Percentiles rank a stretch among this genome's conserved stretches.
Evolutionary conservation across 1,140 invertebrate species (phyloP).

Genomic region (Pygmarrhopalites habei): DNA sequence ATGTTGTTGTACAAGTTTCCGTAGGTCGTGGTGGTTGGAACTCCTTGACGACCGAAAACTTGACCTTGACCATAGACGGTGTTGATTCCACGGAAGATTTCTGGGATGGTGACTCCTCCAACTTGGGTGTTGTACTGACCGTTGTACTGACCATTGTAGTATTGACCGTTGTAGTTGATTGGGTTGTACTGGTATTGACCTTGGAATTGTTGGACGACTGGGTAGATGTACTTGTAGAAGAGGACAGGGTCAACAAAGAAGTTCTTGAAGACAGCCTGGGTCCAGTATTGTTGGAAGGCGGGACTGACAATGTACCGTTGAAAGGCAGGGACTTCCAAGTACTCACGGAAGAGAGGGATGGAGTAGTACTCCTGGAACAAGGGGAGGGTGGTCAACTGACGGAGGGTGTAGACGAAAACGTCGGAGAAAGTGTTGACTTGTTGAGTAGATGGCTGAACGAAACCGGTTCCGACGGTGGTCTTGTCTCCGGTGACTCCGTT

Average conservation of each 20-base stretch:
- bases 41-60: background rate
- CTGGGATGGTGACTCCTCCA: slow-evolving; percentile 3
- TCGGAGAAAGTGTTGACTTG: background rate
- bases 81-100: background rate
- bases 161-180: background rate
- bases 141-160: slow-evolving; percentile 5
- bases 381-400: slow-evolving; percentile 17
- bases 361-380: slow-evolving; percentile 30
- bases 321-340: slow-evolving; percentile 20
- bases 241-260: slow-evolving; percentile 26
- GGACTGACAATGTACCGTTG: slow-evolving; percentile 16
- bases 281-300: slow-evolving; percentile 24
- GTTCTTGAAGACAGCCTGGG: slow-evolving; percentile 11
- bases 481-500: slow-evolving; percentile 1
- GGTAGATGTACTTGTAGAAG: slow-evolving; percentile 33
- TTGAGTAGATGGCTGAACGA: background rate
- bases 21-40: background rate
- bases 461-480: background rate
- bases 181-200: background rate
- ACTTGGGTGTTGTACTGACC: background rate
- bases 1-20: background rate
- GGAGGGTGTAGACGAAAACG: slow-evolving; percentile 5
- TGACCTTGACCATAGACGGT: background rate
- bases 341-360: slow-evolving; percentile 28
- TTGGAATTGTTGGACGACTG: slow-evolving; percentile 8